phyloP scores from a whole-genome alignment of 64 coral and sea anemone species.

The Dendronephthya gigantea region DNA sequence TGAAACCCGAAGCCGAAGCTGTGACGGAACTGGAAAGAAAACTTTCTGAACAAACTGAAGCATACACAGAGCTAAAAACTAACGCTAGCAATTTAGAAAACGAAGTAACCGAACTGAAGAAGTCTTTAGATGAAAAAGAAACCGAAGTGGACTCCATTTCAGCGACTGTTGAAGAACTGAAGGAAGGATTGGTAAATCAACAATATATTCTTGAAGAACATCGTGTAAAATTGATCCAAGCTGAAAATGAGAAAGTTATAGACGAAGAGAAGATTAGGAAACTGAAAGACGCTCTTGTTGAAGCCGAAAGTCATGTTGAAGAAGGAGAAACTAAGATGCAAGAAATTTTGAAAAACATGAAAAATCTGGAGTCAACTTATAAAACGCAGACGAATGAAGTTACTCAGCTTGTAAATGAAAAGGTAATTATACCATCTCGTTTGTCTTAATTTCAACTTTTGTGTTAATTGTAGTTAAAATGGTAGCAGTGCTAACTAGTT shows the following conservation, averaged over 20 bases:
- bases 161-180: slow-evolving; percentile 19
- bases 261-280: slow-evolving; percentile 31
- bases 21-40: slow-evolving; percentile 26
- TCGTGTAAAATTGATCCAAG: neutral
- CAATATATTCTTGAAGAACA: neutral
- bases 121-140: slow-evolving; percentile 15
- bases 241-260: neutral
- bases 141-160: slow-evolving; percentile 51
- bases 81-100: neutral
- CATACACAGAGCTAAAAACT: neutral
- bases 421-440: neutral
- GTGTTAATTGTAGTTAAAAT: too few species aligned
- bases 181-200: slow-evolving; percentile 22
- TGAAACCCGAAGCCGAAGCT: slow-evolving; percentile 1
- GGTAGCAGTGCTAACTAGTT: too few species aligned
- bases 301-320: slow-evolving; percentile 25
- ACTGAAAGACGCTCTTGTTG: slow-evolving; percentile 20
- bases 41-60: slow-evolving; percentile 21
- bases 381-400: neutral
- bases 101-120: slow-evolving; percentile 19
- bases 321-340: slow-evolving; percentile 35
- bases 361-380: neutral
- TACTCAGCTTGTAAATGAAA: neutral
- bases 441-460: too few species aligned
- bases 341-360: neutral